phyloP scores from a whole-genome alignment of 2,113 vertebrate genomes.

The Aramus guarauna region DNA sequence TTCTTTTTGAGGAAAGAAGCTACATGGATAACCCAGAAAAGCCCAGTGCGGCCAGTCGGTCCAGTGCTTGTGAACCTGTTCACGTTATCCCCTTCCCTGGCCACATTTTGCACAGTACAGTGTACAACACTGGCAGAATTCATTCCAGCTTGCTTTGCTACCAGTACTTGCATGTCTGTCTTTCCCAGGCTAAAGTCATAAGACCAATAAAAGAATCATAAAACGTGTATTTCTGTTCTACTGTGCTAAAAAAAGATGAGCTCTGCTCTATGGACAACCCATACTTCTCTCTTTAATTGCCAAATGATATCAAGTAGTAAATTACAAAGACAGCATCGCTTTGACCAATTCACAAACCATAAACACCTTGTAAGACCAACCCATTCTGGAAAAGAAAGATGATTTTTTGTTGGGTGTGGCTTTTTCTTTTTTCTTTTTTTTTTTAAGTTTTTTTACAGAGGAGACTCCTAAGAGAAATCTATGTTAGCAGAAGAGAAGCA shows the following conservation, averaged over 20 bases:
- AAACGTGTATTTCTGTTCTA: neutral
- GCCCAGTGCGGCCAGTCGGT: rapidly evolving
- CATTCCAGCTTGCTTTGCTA: neutral
- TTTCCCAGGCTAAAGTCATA: neutral
- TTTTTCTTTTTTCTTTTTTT: neutral
- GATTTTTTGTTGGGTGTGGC: too few species aligned
- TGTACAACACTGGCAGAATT: too few species aligned
- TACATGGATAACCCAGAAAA: neutral
- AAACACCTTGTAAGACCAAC: neutral
- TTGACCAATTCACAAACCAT: neutral
- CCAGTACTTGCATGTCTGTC: neutral
- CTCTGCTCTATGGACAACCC: neutral
- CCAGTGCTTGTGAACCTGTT: neutral
- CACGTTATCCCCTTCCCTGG: neutral
- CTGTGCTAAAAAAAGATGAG: neutral
- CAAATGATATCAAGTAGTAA: neutral
- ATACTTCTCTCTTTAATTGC: neutral
- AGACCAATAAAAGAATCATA: neutral
- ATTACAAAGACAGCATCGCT: neutral
- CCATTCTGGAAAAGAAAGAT: neutral
- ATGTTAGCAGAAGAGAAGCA: neutral
- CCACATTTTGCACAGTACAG: neutral
- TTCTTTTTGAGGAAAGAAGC: neutral
- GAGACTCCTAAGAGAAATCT: neutral
- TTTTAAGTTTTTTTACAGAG: neutral